Percentiles rank a stretch among this genome's conserved stretches.
Evolutionary conservation across 2,888 invertebrate genomes (phyloP).

Genomic region (Baccha elongata): DNA sequence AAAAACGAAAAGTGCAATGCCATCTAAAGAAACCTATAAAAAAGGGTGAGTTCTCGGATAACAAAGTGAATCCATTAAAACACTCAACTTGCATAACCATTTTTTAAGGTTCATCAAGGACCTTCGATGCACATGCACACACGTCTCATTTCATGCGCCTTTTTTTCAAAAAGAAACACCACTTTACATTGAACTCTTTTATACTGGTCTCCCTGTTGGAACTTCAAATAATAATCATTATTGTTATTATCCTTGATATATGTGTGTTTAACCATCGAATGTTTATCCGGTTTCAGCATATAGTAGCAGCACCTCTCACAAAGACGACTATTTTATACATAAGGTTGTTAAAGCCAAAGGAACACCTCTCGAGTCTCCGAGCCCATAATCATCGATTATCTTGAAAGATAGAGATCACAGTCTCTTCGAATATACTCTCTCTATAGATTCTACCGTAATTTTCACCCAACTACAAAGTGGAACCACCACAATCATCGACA

Average conservation of each 20-base stretch:
- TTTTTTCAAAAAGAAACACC: constrained; percentile 36
- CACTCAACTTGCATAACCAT: constrained; percentile 67
- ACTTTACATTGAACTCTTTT: constrained; percentile 74
- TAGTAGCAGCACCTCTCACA: constrained; percentile 32
- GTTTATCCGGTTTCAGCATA: constrained; percentile 47
- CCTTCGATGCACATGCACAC: constrained; percentile 52
- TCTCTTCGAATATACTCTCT: constrained; percentile 21
- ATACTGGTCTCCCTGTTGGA: constrained; percentile 56
- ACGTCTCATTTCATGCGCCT: not conserved
- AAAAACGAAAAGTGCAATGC: constrained; percentile 47
- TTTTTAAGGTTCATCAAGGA: constrained; percentile 58
- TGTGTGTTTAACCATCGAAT: constrained; percentile 55
- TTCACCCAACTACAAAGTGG: constrained; percentile 69
- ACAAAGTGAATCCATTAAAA: constrained; percentile 72
- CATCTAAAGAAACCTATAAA: constrained; percentile 33
- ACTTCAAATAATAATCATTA: constrained; percentile 72
- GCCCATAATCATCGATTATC: constrained; percentile 72
- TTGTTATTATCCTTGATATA: constrained; percentile 66
- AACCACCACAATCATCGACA: constrained; percentile 16
- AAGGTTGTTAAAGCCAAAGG: constrained; percentile 2
- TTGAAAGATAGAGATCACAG: constrained; percentile 69
- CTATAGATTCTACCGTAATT: constrained; percentile 48
- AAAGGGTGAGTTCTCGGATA: constrained; percentile 9
- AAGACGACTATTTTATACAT: constrained; percentile 35
- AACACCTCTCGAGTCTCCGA: constrained; percentile 33